phyloP scores from a whole-genome alignment of 1,140 invertebrate genomes.

The Cotesia vestalis region DNA sequence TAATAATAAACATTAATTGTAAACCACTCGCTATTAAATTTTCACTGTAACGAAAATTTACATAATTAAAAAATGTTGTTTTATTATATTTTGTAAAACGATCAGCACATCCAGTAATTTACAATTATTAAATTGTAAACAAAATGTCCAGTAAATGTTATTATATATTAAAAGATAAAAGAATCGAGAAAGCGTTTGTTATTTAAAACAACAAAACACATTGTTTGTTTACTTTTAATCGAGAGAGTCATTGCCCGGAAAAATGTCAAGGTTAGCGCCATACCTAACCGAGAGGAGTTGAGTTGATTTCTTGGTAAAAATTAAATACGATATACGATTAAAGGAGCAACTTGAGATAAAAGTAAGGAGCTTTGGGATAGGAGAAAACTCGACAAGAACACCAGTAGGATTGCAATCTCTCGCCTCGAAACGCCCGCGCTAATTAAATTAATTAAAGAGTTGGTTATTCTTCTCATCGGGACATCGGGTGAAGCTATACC shows the following conservation, averaged over 20 bases:
- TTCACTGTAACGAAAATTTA: constrained; percentile 37
- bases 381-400: too few species aligned
- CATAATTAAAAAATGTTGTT: constrained; percentile 3
- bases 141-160: too few species aligned
- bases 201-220: too few species aligned
- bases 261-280: constrained; percentile 20
- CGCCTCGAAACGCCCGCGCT: constrained; percentile 31
- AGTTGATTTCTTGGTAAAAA: too few species aligned
- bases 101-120: too few species aligned
- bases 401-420: constrained; percentile 29
- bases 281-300: not conserved
- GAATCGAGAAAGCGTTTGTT: too few species aligned
- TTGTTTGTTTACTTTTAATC: too few species aligned
- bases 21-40: constrained; percentile 1
- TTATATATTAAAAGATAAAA: too few species aligned
- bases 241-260: constrained; percentile 26
- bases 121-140: too few species aligned
- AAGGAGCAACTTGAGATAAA: not conserved
- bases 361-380: not conserved
- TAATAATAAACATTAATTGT: constrained; percentile 13
- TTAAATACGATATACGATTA: too few species aligned
- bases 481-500: not conserved
- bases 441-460: constrained; percentile 45
- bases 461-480: not conserved
- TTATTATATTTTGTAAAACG: not conserved